Base-by-base conservation (phyloP, 2,888 invertebrate species). In the Crepidodera aurea region DNA sequence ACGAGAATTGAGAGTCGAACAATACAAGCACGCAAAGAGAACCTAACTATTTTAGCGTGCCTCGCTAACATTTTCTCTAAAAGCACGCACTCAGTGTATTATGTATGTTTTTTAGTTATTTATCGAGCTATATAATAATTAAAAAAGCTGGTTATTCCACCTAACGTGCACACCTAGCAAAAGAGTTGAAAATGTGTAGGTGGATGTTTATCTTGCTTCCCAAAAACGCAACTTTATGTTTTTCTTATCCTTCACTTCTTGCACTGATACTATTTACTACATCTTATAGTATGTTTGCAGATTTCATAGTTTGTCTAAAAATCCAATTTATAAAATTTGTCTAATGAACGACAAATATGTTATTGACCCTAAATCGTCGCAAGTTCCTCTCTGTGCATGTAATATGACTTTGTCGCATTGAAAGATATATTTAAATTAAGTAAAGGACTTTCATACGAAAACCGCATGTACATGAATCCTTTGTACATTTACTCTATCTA, bases 91-190 rank as follows among this genome's bases (percentile, higher is more conserved):
- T 22, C 5, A 8, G 6, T 44, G 44, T 44, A 25, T 44, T 44
- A 44, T 44, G 25, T 44, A 44, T 25, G 44, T 44, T 44, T 44
- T 44, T 44, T 22, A 25, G 25, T 44, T 44, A 44, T 19, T 44
- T 44, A 44, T 44, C 22, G 44, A 44, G 44, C 44, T 44, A 16
- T 44, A 44, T 44, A 25, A 37, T 37, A 37, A 37, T 37, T 37
- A 44, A 25, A 44, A 42, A 44, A n/a, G n/a, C 22, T 44, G 44
- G 25, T 8, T 22, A 22, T 44, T 44, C 44, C 12, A 44, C 8
- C n/a, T 5, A 15, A 44, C 44, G 22, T 44, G 44, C 44, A 37
- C 37, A 37, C 37, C 37, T 37, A 37, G 37, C 37, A 37, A 37
- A 22, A 37, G 12, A 13, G 13, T 37, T 37, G 10, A 44, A 22